These are phyloP conservation scores for Hyposoter dolosus DNA, from an alignment of 2,888 invertebrate species.

Conservation along the genomic window DNA sequence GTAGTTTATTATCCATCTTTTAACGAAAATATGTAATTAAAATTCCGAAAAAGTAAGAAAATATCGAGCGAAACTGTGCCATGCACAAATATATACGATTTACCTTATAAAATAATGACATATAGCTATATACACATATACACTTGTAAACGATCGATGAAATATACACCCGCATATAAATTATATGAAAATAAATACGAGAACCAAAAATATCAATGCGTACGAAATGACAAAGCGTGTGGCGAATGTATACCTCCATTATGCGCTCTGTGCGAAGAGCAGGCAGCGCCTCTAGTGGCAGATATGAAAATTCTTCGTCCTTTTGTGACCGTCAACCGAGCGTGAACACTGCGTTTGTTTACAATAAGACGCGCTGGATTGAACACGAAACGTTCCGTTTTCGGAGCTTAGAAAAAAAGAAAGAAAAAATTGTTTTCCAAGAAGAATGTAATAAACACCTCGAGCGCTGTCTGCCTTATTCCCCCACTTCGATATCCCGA, in stretches of 20 bases:
- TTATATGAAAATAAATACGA: constrained; percentile 63
- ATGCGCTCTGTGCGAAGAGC: constrained; percentile 10
- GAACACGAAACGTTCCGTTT: no score
- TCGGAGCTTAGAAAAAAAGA: no score
- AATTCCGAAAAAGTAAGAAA: constrained; percentile 18
- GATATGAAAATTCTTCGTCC: constrained; percentile 67
- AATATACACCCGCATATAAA: constrained; percentile 53
- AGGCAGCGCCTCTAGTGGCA: neutral
- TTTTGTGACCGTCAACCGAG: no score
- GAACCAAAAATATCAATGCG: constrained; percentile 72
- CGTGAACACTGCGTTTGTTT: neutral
- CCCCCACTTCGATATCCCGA: no score
- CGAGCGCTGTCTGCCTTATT: no score
- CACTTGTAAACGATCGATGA: constrained; percentile 33
- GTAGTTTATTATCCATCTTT: constrained; percentile 39
- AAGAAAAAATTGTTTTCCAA: no score
- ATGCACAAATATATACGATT: constrained; percentile 55
- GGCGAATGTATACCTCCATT: constrained; percentile 46
- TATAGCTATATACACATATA: constrained; percentile 67
- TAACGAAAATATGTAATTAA: constrained; percentile 7
- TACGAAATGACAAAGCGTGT: constrained; percentile 31
- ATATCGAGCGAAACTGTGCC: constrained; percentile 29
- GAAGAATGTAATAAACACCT: no score
- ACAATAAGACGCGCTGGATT: neutral
- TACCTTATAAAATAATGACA: constrained; percentile 49